These are phyloP conservation scores for Cyanistes caeruleus DNA, from an alignment of 2,113 vertebrate genomes.

Conservation along the genomic window DNA sequence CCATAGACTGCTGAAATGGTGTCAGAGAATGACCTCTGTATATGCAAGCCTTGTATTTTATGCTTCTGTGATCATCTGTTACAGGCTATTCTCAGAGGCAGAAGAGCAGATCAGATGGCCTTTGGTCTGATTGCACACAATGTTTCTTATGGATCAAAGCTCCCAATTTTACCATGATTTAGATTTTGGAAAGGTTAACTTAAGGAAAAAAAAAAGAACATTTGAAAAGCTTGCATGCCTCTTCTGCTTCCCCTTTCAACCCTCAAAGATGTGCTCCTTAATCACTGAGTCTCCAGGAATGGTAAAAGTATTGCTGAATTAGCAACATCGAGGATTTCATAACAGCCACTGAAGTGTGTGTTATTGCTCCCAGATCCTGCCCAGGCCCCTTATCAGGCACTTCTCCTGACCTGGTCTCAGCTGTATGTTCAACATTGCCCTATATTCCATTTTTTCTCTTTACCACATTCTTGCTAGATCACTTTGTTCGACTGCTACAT, in stretches of 20 bases:
- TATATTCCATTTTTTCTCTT: not conserved
- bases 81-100: not conserved
- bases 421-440: not conserved
- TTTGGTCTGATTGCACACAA: not conserved
- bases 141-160: constrained; percentile 31
- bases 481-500: not conserved
- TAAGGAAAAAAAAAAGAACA: not conserved
- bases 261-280: not conserved
- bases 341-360: not conserved
- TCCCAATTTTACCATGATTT: not conserved
- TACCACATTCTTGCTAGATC: not conserved
- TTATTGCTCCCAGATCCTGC: not conserved
- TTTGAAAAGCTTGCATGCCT: not conserved
- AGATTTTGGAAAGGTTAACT: constrained; percentile 17
- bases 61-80: constrained; percentile 12
- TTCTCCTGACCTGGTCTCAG: not conserved
- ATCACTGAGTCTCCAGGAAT: not conserved
- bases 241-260: not conserved
- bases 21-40: not conserved
- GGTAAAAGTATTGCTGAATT: not conserved
- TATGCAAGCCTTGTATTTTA: not conserved
- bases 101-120: not conserved
- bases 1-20: not conserved
- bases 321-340: not conserved
- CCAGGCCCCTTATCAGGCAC: not conserved